A percentile compares a stretch with the other conserved stretches of the same genome.
Evolutionary conservation across 2,888 invertebrate species (phyloP).

Genomic region (Nowickia ferox): DNA sequence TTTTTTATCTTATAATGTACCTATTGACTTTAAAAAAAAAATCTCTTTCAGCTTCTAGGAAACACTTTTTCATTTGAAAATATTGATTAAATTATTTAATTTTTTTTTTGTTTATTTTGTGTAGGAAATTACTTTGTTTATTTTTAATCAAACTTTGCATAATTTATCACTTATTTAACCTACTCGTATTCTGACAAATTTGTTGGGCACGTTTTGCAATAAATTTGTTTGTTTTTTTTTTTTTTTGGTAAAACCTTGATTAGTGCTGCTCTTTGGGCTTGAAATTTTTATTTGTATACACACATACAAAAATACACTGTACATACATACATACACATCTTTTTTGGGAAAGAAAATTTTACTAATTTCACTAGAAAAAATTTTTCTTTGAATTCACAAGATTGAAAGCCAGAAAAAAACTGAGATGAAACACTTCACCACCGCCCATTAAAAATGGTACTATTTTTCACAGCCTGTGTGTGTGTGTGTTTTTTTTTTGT

Average conservation of each 20-base stretch:
- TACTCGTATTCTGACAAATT: constrained; percentile 23
- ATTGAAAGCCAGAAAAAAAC: constrained; percentile 47
- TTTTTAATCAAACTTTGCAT: constrained; percentile 15
- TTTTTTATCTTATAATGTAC: neutral
- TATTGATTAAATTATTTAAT: constrained; percentile 7
- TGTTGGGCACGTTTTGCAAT: constrained; percentile 18
- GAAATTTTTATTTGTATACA: neutral
- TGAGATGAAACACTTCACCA: constrained; percentile 48
- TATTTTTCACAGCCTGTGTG: constrained; percentile 32
- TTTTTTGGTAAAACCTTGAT: neutral
- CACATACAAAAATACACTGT: neutral
- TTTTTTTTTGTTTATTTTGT: neutral
- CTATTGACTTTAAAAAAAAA: no score
- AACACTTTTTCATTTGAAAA: neutral
- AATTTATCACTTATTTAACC: constrained; percentile 37
- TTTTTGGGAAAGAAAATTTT: neutral
- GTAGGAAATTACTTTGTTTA: neutral
- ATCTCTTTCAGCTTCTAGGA: neutral
- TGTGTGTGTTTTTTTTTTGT: constrained; percentile 19
- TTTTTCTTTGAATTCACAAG: constrained; percentile 45
- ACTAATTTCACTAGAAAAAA: constrained; percentile 15
- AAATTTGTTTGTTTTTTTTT: neutral
- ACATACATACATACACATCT: neutral
- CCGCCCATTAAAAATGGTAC: constrained; percentile 61
- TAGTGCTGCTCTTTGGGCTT: no score